Base-by-base conservation (phyloP, 2,888 invertebrate genomes). In the Cyclophora albipunctata region DNA sequence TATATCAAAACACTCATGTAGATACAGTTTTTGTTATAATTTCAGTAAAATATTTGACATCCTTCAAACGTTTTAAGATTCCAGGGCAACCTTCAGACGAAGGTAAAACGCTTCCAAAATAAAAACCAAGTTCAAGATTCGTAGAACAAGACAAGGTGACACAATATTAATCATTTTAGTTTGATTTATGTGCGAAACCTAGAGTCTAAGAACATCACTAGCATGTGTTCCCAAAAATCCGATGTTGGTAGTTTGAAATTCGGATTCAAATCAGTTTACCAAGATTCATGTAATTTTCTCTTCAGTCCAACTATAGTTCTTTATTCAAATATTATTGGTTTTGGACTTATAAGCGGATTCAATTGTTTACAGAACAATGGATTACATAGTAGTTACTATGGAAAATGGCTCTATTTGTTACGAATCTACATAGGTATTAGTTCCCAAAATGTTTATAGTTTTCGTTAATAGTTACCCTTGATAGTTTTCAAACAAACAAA, bases 81-180 rank as follows among this genome's bases (percentile, higher is more conserved):
- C 60, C 50, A 59, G 34, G 45, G 37, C 53, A 57, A 65, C 70
- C 70, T 73, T 70, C 62, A 46, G n/a, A 41, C 20, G 63, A 71
- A 72, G 69, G 68, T 63, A 52, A 60, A 57, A 61, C 62, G 54
- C 59, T 60, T 48, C 49, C 45, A 52, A 57, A 50, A 64, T 60
- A 71, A 69, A 65, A 69, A 63, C 57, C 59, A 66, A 68, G 64
- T 66, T 69, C 62, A 67, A 50, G 57, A 63, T 46, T 62, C 51
- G 50, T 52, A 47, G 52, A 58, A 53, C 51, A 46, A 61, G 60
- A 53, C 51, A 46, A 61, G 60, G 59, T 51, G 51, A 56, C 46
- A 53, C 52, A 53, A 53, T 50, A 48, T 57, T 51, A 50, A 48
- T 48, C 45, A 53, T 50, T 47, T 57, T 51, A 50, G 49, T 48